Evolutionary conservation across 2,113 vertebrate genomes (phyloP).

Genomic region (Burhinus oedicnemus): DNA sequence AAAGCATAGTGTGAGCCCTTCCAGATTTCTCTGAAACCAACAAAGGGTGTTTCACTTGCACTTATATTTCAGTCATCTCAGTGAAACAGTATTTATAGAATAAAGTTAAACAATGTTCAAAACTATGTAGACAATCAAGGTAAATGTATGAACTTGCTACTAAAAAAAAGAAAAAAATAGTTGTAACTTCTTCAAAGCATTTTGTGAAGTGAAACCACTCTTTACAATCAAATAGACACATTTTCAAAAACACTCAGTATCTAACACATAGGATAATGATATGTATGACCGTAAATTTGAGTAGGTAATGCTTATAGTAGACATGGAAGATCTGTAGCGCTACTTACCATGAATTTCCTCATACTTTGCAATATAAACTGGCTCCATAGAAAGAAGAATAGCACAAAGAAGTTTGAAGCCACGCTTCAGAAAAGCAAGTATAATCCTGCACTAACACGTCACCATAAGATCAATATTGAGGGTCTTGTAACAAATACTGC

Average conservation of each 20-base stretch:
- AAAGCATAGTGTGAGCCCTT: constrained; percentile 24
- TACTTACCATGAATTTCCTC: not conserved
- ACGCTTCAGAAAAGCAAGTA: not conserved
- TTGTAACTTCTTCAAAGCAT: not conserved
- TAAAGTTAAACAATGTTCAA: not conserved
- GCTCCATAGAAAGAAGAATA: not conserved
- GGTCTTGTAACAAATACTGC: fast-evolving
- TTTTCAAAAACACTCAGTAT: not conserved
- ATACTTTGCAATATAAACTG: not conserved
- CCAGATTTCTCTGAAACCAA: constrained; percentile 30
- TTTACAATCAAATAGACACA: not conserved
- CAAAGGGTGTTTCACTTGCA: not conserved
- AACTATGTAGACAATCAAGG: not conserved
- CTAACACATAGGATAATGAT: not conserved
- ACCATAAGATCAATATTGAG: not conserved
- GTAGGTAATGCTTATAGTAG: not conserved
- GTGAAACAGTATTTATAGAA: constrained; percentile 4
- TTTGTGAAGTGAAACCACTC: not conserved
- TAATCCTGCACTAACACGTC: not conserved
- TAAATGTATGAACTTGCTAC: not conserved
- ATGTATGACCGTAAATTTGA: not conserved
- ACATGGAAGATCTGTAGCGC: not conserved
- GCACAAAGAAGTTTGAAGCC: not conserved
- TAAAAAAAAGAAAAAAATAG: not conserved
- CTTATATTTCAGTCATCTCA: not conserved